These are phyloP conservation scores for Drosophila triauraria DNA, from an alignment of 1,140 invertebrate species.

Conservation along the genomic window DNA sequence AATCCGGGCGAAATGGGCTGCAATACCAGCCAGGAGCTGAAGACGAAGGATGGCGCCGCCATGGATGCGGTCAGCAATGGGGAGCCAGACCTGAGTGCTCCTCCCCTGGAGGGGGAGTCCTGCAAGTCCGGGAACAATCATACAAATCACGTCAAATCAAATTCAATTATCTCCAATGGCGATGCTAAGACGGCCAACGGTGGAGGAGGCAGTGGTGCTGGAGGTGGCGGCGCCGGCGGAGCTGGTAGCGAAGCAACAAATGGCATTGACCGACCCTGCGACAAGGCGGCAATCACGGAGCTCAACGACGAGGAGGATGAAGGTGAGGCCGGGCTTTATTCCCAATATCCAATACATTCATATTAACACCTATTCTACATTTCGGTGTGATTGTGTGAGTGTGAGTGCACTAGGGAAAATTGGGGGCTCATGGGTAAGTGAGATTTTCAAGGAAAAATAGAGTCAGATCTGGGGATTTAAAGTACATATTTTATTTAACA, in stretches of 20 bases:
- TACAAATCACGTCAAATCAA: slow-evolving; percentile 82
- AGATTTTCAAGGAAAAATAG: background rate
- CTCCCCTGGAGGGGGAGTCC: slow-evolving; percentile 52
- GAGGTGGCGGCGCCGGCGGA: slow-evolving; percentile 1
- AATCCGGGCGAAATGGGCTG: slow-evolving; percentile 72
- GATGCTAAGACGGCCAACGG: slow-evolving; percentile 66
- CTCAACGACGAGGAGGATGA: slow-evolving; percentile 79
- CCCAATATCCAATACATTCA: slow-evolving; percentile 34
- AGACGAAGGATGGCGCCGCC: slow-evolving; percentile 78
- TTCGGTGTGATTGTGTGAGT: slow-evolving; percentile 36
- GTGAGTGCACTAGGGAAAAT: slow-evolving; percentile 16
- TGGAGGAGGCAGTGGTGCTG: slow-evolving; percentile 21
- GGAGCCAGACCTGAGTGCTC: slow-evolving; percentile 68
- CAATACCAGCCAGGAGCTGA: slow-evolving; percentile 83
- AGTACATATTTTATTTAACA: background rate
- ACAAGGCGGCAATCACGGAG: slow-evolving; percentile 78
- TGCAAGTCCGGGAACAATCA: slow-evolving; percentile 68
- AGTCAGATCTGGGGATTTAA: background rate
- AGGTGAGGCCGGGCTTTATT: slow-evolving; percentile 69
- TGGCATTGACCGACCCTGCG: slow-evolving; percentile 69
- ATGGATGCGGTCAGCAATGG: slow-evolving; percentile 74
- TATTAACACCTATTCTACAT: slow-evolving; percentile 57
- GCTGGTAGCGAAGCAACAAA: slow-evolving; percentile 64
- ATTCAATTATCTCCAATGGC: slow-evolving; percentile 81
- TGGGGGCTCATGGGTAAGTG: accelerated